Base-by-base conservation (phyloP, 2,113 vertebrate genomes). In the Struthidea cinerea region DNA sequence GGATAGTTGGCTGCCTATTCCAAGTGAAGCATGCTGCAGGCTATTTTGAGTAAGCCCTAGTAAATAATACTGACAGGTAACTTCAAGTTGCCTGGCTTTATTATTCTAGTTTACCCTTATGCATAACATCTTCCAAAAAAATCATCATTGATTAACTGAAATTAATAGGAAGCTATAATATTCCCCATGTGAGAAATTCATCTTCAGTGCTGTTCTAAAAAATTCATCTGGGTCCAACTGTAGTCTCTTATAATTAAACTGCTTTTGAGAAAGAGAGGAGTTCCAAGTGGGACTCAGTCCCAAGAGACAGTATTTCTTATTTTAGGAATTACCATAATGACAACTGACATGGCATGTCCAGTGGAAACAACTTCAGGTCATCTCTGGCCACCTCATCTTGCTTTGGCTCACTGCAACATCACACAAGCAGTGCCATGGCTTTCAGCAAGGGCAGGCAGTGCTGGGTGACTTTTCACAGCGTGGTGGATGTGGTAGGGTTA, bases 31-130 rank as follows among this genome's bases (percentile, higher is more conserved):
- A 30, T 56, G 28, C 87, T 92, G 82, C 90, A 60, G 41, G 46
- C 64, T 96, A 47, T 77, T 89, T 87, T 83, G 78, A 93, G 57
- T 37, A 69, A 92, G 60, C 68, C 75, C 20, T 47, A 68, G n/a
- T 92, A 90, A 85, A 65, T 50, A 24, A 30, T 50, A 69, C 4
- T 78, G 73, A 44, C 61, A 68, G 37, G 27, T 88, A 53, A 49
- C 57, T 90, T 94, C 13, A n/a, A 16, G 41, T 59, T 95, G 24
- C 49, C 26, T 92, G 7, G 2, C 20, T 89, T 90, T 67, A 49
- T 71, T 86, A 6, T 41, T 52, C 33, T 56, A 8, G 8, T 64
- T 93, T 46, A 73, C 16, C 3, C 1, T 0, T 50, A 14, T 21
- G 13, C 61, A 41, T 68, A 84, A 15, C 17, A 33, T 59, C 35